Evolutionary conservation across 2,113 vertebrate genomes (phyloP), one percentile per base, ranked within the genome.

Genomic region (Pedetes capensis): DNA sequence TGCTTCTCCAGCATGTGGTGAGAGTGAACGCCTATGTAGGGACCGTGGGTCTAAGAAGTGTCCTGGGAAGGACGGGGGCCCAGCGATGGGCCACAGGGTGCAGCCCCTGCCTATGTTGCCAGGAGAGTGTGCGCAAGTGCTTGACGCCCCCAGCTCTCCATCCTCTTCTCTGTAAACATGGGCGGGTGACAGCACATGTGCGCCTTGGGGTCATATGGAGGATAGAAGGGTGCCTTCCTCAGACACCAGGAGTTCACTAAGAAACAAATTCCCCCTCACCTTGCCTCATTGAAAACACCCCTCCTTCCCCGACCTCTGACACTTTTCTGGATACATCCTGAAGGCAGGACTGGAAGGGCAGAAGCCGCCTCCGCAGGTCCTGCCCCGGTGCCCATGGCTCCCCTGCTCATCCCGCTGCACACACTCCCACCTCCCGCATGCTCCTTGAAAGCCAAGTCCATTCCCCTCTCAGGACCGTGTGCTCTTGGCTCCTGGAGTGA

Each of bases 31-130:
- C 1, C 0, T 20, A 29, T 18, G 64, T 6, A 22, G 39, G 57
- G 49, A 51, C n/a, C 1, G 0, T 3, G 55, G 29, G 44, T 2
- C 8, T 0, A 13, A 2, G 6, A 3, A 16, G 17, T 1, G 6
- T n/a, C n/a, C 44, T 6, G 32, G 51, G 16, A 63, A 4, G 61
- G 66, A 8, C 23, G 0, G 27, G 72, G 79, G 27, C 37, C 37
- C 29, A 47, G 29, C 37, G 5, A 47, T 7, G 27, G n/a, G 44
- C 74, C 20, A 4, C 25, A 32, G 6, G 1, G 11, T 20, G 51
- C 49, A 13, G 8, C 29, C 22, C 3, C 32, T 6, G 23, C 49
- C 29, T 51, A 4, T 29, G 0, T 0, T 1, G 2, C 49, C 0
- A 0, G 39, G 57, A 4, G 51, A 59, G 16, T 18, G 13, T 16